Conservation (phyloP, 2,888 invertebrate species). For the Spisula subtruncata region DNA sequence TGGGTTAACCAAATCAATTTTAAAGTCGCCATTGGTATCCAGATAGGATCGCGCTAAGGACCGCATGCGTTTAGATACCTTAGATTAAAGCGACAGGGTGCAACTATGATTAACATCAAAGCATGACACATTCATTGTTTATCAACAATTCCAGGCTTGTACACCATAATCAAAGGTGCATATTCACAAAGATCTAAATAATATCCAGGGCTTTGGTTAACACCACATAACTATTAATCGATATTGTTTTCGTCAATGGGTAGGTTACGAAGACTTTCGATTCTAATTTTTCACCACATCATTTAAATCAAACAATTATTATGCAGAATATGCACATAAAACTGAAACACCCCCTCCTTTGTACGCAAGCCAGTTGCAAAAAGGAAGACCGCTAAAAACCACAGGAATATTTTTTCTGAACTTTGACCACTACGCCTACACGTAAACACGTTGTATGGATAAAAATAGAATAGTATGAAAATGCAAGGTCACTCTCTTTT, state of each 20-base stretch:
- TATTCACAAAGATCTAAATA: no score
- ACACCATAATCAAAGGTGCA: no score
- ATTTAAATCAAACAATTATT: neutral
- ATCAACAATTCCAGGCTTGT: no score
- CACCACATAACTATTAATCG: neutral
- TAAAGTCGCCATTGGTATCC: no score
- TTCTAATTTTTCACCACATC: neutral
- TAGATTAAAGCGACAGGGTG: no score
- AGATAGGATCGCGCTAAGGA: no score
- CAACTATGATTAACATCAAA: no score
- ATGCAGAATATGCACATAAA: neutral
- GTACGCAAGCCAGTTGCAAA: neutral
- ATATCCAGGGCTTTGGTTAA: no score
- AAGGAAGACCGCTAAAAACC: neutral
- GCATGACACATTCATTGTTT: no score
- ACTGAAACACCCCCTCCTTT: neutral
- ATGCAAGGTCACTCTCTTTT: neutral
- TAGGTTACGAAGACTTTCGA: neutral
- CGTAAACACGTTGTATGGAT: neutral
- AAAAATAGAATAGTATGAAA: neutral
- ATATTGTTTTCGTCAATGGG: neutral
- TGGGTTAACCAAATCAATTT: no score
- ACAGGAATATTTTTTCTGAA: neutral
- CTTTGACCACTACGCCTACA: no score
- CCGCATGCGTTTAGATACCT: no score